Percentiles rank a stretch among this genome's conserved stretches.
Conservation (phyloP, 2,113 vertebrate genomes). For the Thalassarche chlororhynchos region DNA sequence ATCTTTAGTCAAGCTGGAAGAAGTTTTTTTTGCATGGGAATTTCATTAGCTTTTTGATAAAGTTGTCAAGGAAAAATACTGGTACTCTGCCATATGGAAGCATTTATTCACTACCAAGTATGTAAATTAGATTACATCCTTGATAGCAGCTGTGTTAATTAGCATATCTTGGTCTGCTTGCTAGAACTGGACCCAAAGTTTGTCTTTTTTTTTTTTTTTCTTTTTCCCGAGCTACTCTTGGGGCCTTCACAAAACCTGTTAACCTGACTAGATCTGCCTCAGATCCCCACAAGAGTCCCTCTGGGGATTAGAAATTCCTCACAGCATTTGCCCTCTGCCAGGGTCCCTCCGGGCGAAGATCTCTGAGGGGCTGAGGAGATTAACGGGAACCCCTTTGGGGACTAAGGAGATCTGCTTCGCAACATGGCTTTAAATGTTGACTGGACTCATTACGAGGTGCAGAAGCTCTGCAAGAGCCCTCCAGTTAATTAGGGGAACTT, state of each 20-base stretch:
- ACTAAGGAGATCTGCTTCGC: neutral
- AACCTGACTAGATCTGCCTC: neutral
- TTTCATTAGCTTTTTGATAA: constrained; percentile 58
- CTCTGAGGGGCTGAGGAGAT: neutral
- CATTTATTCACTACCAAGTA: constrained; percentile 57
- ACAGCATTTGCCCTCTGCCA: neutral
- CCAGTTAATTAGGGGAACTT: constrained; percentile 48
- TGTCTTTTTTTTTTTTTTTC: neutral
- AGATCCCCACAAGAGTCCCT: neutral
- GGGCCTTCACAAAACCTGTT: neutral
- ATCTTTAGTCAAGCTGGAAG: neutral
- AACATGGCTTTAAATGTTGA: neutral
- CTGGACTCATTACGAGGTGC: neutral
- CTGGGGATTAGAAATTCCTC: neutral
- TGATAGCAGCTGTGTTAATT: constrained; percentile 53
- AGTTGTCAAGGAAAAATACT: constrained; percentile 65
- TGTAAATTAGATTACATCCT: constrained; percentile 68
- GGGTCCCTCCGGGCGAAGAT: neutral
- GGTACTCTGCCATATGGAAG: constrained; percentile 65
- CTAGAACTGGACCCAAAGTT: constrained; percentile 13
- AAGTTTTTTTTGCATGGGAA: neutral
- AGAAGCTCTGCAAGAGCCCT: constrained; percentile 25
- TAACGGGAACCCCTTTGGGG: neutral
- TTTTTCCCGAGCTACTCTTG: neutral
- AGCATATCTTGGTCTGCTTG: constrained; percentile 29